Evolutionary conservation across 1,140 invertebrate species (phyloP).

Genomic region (Drosophila pandora): DNA sequence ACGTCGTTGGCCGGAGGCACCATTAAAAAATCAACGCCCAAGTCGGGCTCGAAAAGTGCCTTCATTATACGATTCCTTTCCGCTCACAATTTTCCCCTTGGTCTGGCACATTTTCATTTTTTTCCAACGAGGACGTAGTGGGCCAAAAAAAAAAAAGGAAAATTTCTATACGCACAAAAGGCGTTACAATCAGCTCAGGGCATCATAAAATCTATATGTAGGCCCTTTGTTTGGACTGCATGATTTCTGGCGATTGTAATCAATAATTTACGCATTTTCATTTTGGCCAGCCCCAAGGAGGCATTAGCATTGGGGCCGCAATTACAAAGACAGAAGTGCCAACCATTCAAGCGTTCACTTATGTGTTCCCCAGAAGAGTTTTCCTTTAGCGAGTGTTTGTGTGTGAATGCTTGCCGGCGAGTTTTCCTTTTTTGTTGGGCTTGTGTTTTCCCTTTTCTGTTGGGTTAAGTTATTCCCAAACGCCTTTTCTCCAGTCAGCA

Average conservation of each 20-base stretch:
- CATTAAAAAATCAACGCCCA: constrained; percentile 78
- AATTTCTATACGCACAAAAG: constrained; percentile 55
- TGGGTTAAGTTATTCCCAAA: constrained; percentile 56
- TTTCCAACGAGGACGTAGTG: constrained; percentile 16
- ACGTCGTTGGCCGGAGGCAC: constrained; percentile 29
- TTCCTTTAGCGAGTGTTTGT: background rate
- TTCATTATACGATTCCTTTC: constrained; percentile 68
- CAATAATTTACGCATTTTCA: constrained; percentile 83
- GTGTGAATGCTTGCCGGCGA: background rate
- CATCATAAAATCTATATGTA: constrained; percentile 68
- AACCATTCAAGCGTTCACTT: constrained; percentile 67
- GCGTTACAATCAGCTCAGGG: constrained; percentile 64
- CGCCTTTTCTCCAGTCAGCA: constrained; percentile 63
- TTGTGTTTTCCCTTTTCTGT: constrained; percentile 27
- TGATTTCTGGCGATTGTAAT: constrained; percentile 76
- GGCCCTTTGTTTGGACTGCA: constrained; percentile 51
- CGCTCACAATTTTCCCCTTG: constrained; percentile 8
- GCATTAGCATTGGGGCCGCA: constrained; percentile 74
- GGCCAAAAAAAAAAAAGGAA: background rate
- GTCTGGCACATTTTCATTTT: constrained; percentile 62
- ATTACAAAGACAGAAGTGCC: constrained; percentile 72
- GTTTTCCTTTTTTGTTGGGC: constrained; percentile 14
- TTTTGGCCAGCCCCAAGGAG: constrained; percentile 68
- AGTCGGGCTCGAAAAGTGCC: constrained; percentile 58
- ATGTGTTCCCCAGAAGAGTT: constrained; percentile 20